Evolutionary conservation across 2,888 invertebrate species (phyloP).

Genomic region (Eupithecia inturbata): DNA sequence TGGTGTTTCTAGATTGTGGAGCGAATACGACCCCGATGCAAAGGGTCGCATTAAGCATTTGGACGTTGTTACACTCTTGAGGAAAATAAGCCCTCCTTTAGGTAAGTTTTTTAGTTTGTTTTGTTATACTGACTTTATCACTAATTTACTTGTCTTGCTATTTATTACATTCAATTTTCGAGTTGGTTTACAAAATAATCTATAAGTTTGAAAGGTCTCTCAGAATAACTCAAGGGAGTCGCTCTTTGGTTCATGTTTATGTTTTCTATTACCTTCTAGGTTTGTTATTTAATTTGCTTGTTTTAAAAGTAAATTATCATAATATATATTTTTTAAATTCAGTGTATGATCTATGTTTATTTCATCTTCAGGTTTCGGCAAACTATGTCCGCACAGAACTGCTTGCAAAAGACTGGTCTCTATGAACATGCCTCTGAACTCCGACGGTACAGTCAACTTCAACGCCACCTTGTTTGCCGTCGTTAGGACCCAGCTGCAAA

Average conservation of each 20-base stretch:
- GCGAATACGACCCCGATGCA: constrained; percentile 99
- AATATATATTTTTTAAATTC: too few relatives aligned
- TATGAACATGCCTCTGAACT: constrained; percentile 99
- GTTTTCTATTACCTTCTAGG: too few relatives aligned
- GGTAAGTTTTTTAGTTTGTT: constrained; percentile 56
- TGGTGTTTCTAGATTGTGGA: constrained; percentile 89
- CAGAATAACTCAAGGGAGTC: too few relatives aligned
- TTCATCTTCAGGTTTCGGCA: constrained; percentile 92
- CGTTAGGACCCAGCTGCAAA: constrained; percentile 96
- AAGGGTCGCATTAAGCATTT: constrained; percentile 99
- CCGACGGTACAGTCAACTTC: constrained; percentile 99
- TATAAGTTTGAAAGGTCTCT: too few relatives aligned
- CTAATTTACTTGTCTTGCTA: too few relatives aligned
- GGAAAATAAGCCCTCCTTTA: constrained; percentile 99
- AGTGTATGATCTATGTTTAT: neutral
- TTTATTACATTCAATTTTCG: too few relatives aligned
- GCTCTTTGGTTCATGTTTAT: too few relatives aligned
- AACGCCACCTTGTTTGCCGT: constrained; percentile 99
- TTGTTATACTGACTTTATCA: too few relatives aligned
- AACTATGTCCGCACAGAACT: constrained; percentile 98
- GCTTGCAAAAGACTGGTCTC: constrained; percentile 99
- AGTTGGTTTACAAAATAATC: too few relatives aligned
- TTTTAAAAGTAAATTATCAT: too few relatives aligned
- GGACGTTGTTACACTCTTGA: constrained; percentile 97
- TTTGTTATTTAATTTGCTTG: too few relatives aligned